Base-by-base conservation (phyloP, 2,113 vertebrate species). In the Actenoides lindsayi region DNA sequence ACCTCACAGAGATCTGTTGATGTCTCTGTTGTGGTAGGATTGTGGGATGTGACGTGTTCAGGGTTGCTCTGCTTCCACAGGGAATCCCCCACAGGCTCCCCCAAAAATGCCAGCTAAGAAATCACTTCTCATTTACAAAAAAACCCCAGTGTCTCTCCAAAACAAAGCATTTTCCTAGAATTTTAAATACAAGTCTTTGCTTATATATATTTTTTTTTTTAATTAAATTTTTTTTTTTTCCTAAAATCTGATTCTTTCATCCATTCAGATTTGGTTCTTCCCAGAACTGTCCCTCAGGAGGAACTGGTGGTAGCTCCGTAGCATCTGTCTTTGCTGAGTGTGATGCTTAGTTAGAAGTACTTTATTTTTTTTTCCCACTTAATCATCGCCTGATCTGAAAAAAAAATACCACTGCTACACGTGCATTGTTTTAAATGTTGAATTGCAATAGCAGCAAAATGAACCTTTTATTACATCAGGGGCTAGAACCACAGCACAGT, bases 391-490 rank as follows among this genome's bases (percentile, higher is more conserved):
- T 63, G 33, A 48, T 84, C 71, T 84, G 74, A 54, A 33, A 77
- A 67, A 56, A 56, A 53, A 31, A 20, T 13, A 33, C 16, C 54
- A 14, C 51, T 37, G 19, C 17, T 62, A 18, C 69, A 16, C 27
- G 11, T n/a, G 27, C 64, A 44, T 53, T 17, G 60, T 31, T 11
- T 60, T 13, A 37, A 76, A 70, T 48, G 23, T 13, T n/a, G 56
- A 46, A 77, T 69, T 78, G 37, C 48, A 16, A 2, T 63, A 60
- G 63, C 46, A 82, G 16, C 42, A 76, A 68, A 96, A 65, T 46
- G 86, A 60, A 48, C 85, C 54, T 96, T 93, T 87, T 84, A 37
- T 85, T 89, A 65, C 65, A 75, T 44, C 64, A 82, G 78, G 74
- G 81, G 88, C 41, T 42, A 42, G 68, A 80, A 35, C 62, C 62